Evolutionary conservation across 2,888 invertebrate species (phyloP), one percentile per base, ranked within the genome.

Genomic region (Barypeithes pellucidus): DNA sequence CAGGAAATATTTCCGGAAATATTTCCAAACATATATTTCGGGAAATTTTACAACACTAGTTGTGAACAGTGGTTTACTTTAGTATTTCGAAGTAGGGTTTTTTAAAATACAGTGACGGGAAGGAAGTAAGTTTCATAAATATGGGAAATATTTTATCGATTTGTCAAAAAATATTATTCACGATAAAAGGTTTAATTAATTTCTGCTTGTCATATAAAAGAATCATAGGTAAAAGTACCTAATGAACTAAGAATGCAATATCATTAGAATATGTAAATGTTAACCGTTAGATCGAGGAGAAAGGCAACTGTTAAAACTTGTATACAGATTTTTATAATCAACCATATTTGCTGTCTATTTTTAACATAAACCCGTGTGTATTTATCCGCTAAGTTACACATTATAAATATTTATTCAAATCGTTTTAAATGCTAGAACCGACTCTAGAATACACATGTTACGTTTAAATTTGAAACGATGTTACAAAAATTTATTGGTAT

Each of bases 271-370:
- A n/a, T n/a, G n/a, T 52, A 52, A 22, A 12, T 33, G 14, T 54
- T 33, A 54, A 12, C 11, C 16, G 54, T 54, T 24, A 52, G 33
- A 57, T 33, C 54, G 33, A 57, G 54, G 54, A 57, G 54, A 57
- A 57, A 57, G 54, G 54, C 33, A 57, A 12, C 54, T 16, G 54
- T 33, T 33, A 57, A n/a, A 57, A 57, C 54, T 18, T 57, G 33
- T 33, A 52, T 52, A 57, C 52, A 52, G 52, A 33, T 57, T 57
- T 57, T 57, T 36, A 57, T 57, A 57, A 36, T 57, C 54, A 33
- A 57, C 54, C 54, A 16, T 57, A 57, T 33, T 52, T 52, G 52
- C 52, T 14, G 52, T 12, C 52, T 52, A 52, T 52, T 29, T 52
- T 52, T 52, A 52, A 52, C 52, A 24, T 33, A 57, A 57, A 33